phyloP scores from a whole-genome alignment of 2,113 vertebrate species.

The Hiodon alosoides region DNA sequence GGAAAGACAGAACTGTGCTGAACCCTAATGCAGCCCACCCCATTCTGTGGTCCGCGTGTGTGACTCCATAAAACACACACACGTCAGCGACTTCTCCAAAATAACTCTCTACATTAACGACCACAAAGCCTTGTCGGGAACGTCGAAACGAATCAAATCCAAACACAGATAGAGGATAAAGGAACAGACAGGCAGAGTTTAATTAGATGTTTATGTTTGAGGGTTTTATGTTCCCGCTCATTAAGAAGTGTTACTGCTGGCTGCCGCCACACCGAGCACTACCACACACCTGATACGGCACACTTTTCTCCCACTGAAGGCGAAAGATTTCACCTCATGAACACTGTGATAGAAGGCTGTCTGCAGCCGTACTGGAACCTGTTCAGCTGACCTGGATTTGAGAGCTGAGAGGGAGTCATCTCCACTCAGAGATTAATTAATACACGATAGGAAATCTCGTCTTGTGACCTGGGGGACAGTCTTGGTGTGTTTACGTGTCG shows the following conservation, averaged over 20 bases:
- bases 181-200: background rate
- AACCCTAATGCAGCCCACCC: background rate
- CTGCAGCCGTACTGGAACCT: background rate
- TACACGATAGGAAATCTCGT: background rate
- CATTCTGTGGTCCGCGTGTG: background rate
- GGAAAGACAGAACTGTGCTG: background rate
- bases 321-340: background rate
- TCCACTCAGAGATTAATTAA: constrained; percentile 17
- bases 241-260: no score
- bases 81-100: no score
- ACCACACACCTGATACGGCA: no score
- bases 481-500: constrained; percentile 25
- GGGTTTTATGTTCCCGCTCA: no score
- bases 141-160: background rate
- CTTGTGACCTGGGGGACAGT: constrained; percentile 20
- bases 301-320: no score
- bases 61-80: no score
- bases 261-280: no score
- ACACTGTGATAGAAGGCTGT: background rate
- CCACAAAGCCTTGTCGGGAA: background rate
- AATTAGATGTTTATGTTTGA: no score
- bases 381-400: background rate
- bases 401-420: constrained; percentile 9
- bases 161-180: background rate
- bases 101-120: background rate